Conservation (phyloP, 2,888 invertebrate genomes). For the Lordiphosa andalusiaca region DNA sequence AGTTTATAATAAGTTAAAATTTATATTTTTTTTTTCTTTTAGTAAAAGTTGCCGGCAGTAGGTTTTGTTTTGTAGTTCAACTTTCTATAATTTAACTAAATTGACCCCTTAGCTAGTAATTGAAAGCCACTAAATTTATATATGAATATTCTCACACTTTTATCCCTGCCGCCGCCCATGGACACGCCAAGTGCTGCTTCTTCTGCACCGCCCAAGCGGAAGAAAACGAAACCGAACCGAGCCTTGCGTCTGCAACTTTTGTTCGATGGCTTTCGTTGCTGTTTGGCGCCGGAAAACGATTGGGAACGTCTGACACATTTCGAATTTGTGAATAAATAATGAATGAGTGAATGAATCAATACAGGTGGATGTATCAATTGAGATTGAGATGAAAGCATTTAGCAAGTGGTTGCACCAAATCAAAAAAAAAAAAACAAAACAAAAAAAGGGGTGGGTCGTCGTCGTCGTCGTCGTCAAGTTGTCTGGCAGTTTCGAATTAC, state of each 20-base stretch:
- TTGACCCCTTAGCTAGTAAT: too few relatives aligned
- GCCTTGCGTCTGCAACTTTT: conserved; percentile 19
- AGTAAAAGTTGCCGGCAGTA: too few relatives aligned
- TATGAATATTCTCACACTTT: too few relatives aligned
- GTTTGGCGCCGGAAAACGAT: conserved; percentile 42
- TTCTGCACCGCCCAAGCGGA: too few relatives aligned
- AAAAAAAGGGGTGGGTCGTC: too few relatives aligned
- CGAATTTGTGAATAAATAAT: conserved; percentile 44
- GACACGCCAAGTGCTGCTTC: not conserved
- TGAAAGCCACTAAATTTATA: too few relatives aligned
- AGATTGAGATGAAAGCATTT: conserved; percentile 12
- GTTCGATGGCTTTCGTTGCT: conserved; percentile 42
- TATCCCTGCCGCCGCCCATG: not conserved
- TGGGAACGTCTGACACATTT: conserved; percentile 46
- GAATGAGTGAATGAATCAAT: not conserved
- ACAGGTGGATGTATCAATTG: conserved; percentile 1
- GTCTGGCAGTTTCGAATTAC: conserved; percentile 3
- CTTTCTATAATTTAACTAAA: too few relatives aligned
- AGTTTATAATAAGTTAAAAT: too few relatives aligned
- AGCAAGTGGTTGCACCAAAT: conserved; percentile 23
- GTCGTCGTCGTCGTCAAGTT: not conserved
- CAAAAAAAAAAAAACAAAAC: too few relatives aligned
- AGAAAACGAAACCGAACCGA: not conserved
- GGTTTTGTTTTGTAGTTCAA: too few relatives aligned
- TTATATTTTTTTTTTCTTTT: too few relatives aligned